Evolutionary conservation across 2,888 invertebrate species (phyloP).

Genomic region (Tachina grossa): DNA sequence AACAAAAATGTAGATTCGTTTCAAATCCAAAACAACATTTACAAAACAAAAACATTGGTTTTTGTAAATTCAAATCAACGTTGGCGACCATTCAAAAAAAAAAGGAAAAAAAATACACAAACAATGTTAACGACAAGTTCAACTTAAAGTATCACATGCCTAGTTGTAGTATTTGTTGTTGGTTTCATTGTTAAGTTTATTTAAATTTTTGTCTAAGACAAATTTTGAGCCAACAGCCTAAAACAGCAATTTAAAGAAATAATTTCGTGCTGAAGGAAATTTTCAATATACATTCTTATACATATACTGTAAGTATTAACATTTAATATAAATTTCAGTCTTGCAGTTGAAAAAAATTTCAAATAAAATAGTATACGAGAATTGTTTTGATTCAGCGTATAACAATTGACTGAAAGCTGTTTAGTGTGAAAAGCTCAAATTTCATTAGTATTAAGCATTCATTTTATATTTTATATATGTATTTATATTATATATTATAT

Average conservation of each 20-base stretch:
- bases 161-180: slow-evolving; percentile 10
- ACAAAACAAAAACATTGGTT: slow-evolving; percentile 56
- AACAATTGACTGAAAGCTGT: too few relatives aligned
- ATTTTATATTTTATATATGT: too few relatives aligned
- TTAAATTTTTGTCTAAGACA: slow-evolving; percentile 33
- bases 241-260: slow-evolving; percentile 21
- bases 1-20: slow-evolving; percentile 69
- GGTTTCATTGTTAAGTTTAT: slow-evolving; percentile 30
- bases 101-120: not conserved
- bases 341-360: too few relatives aligned
- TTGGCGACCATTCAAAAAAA: slow-evolving; percentile 75
- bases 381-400: too few relatives aligned
- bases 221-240: slow-evolving; percentile 12
- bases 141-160: slow-evolving; percentile 66
- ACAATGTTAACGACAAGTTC: slow-evolving; percentile 73
- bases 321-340: too few relatives aligned
- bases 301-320: too few relatives aligned
- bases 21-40: slow-evolving; percentile 47
- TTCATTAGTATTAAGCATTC: too few relatives aligned
- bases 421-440: too few relatives aligned
- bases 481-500: too few relatives aligned
- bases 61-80: slow-evolving; percentile 75
- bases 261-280: not conserved
- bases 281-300: not conserved
- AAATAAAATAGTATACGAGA: too few relatives aligned